phyloP scores from a whole-genome alignment of 2,113 vertebrate species.

The Pomatorhinus ruficollis region DNA sequence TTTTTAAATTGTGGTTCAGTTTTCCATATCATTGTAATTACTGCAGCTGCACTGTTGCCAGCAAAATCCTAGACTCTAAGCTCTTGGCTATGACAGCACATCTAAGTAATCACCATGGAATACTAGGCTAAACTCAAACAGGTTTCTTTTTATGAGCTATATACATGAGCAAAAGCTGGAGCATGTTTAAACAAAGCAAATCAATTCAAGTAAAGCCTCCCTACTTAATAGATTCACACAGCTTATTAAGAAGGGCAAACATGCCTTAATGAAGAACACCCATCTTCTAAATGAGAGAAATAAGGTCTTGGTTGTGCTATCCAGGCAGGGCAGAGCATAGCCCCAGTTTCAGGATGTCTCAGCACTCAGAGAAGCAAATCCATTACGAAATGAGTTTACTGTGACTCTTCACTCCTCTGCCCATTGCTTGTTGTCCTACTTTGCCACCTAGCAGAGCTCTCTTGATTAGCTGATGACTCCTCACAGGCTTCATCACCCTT shows the following conservation, averaged over 20 bases:
- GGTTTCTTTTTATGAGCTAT: constrained; percentile 57
- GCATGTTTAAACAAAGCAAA: constrained; percentile 68
- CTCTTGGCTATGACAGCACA: constrained; percentile 43
- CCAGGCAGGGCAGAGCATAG: neutral
- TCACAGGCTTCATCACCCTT: neutral
- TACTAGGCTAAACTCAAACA: constrained; percentile 48
- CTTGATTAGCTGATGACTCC: neutral
- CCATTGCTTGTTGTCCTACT: neutral
- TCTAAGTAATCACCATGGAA: constrained; percentile 44
- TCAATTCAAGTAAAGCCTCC: constrained; percentile 45
- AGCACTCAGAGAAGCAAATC: neutral
- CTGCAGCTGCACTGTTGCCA: constrained; percentile 16
- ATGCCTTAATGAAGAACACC: constrained; percentile 56
- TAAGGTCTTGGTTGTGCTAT: neutral
- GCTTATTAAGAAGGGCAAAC: constrained; percentile 56
- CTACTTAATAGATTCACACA: constrained; percentile 40
- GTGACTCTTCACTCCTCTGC: neutral
- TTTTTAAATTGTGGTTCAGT: constrained; percentile 44
- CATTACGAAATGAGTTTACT: neutral
- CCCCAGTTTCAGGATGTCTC: neutral
- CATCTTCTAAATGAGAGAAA: constrained; percentile 32
- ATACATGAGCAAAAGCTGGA: constrained; percentile 53
- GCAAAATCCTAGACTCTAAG: constrained; percentile 42
- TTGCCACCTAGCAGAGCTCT: neutral
- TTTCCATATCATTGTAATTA: constrained; percentile 53